Base-by-base conservation (phyloP, 2,888 invertebrate genomes). In the Leptinotarsa haldemani region DNA sequence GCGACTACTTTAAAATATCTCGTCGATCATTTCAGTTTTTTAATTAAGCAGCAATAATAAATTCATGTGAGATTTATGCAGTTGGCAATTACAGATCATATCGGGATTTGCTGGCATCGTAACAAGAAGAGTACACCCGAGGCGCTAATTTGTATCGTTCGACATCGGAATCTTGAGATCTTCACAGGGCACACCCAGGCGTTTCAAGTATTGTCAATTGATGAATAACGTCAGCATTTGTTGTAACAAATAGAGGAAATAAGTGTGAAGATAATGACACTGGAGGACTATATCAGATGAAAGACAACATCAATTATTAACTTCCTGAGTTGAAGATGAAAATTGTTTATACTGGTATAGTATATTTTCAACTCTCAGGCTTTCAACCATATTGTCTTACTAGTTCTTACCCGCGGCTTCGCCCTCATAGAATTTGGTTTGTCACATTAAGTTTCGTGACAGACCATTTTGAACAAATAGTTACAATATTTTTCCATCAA, bases 1-100 rank as follows among this genome's bases (percentile, higher is more conserved):
- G 69, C 65, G 69, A 74, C 74, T 73, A 70, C 65, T 73, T 73
- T 65, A 77, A 76, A 74, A 71, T 76, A 71, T 69, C 75, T 67
- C 63, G 73, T 69, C 72, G 73, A 74, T 70, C 73, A 73, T 72
- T 69, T 69, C 66, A 73, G 61, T 75, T 79, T 61, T 80, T 79
- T 80, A 81, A 80, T 81, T 79, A 80, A 79, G 76, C 76, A 82
- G 81, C 74, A 74, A 72, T 68, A 66, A 76, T 76, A 76, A 76
- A 76, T 83, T 80, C 77, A 74, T 76, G 71, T 52, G 81, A 81
- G 82, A 83, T 83, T 83, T 84, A 83, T 82, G 81, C 78, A 75
- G 78, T 78, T 79, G 79, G 79, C 82, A 83, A 83, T 82, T 82
- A 82, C 80, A 83, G 84, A 84, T 84, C 81, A 79, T 80, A 84